Evolutionary conservation across 2,113 vertebrate species (phyloP).

Genomic region (Sialia sialis): DNA sequence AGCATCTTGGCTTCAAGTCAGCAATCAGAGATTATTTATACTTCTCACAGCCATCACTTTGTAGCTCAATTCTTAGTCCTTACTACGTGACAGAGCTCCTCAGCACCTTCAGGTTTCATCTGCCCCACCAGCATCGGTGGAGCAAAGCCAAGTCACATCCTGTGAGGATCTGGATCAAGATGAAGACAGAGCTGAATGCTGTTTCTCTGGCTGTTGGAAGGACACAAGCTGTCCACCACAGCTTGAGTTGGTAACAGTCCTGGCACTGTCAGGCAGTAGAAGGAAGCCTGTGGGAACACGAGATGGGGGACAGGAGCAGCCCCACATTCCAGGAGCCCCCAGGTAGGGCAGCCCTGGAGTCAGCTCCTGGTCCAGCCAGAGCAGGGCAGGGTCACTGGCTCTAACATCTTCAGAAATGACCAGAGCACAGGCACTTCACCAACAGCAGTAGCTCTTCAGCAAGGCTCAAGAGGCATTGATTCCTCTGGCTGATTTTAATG

Average conservation of each 20-base stretch:
- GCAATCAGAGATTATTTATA: not conserved
- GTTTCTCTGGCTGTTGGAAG: not conserved
- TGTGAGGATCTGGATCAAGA: not conserved
- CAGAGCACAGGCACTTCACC: not conserved
- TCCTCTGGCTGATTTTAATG: not conserved
- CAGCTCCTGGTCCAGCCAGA: not conserved
- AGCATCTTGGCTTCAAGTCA: not conserved
- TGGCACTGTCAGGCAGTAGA: not conserved
- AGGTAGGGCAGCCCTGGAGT: not conserved
- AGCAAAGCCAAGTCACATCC: not conserved
- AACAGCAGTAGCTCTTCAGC: not conserved
- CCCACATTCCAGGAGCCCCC: not conserved
- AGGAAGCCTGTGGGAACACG: not conserved
- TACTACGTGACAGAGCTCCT: not conserved
- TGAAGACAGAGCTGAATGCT: not conserved
- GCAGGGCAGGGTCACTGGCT: not conserved
- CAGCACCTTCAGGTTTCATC: not conserved
- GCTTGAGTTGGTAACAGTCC: not conserved
- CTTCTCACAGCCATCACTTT: not conserved
- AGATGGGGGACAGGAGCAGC: not conserved
- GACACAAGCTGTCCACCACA: not conserved
- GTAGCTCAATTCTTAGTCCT: not conserved
- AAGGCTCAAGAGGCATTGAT: not conserved
- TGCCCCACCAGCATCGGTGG: accelerated
- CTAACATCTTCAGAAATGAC: not conserved